phyloP scores from a whole-genome alignment of 2,797 vertebrate genomes.

The Coregonus sp. region DNA sequence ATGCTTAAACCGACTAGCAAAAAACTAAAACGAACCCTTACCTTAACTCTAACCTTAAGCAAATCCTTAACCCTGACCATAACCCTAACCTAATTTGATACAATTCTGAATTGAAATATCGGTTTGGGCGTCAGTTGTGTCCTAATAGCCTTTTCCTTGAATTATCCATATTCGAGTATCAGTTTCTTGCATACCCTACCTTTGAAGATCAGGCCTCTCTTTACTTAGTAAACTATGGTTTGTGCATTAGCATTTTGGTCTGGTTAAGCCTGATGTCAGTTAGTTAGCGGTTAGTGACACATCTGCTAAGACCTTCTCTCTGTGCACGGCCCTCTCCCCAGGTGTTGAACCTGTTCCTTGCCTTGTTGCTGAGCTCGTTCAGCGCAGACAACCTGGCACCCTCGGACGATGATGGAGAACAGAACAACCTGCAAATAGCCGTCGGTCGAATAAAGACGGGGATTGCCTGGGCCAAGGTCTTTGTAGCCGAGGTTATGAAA shows the following conservation, averaged over 20 bases:
- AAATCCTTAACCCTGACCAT: too few species aligned
- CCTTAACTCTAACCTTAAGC: too few species aligned
- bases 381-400: slow-evolving; percentile 97
- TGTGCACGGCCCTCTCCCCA: slow-evolving; percentile 39
- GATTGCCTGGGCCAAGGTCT: slow-evolving; percentile 88
- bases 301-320: slow-evolving; percentile 2
- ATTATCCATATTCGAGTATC: background rate
- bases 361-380: slow-evolving; percentile 97
- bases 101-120: too few species aligned
- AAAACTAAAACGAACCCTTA: too few species aligned
- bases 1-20: too few species aligned
- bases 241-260: background rate
- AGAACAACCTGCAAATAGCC: slow-evolving; percentile 97
- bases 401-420: slow-evolving; percentile 94
- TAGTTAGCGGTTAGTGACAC: slow-evolving; percentile 46
- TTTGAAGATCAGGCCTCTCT: background rate
- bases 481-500: slow-evolving; percentile 87
- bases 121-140: too few species aligned
- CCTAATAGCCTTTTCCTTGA: background rate
- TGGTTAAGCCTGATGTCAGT: background rate
- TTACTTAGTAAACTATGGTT: background rate
- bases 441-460: slow-evolving; percentile 92
- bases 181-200: background rate
- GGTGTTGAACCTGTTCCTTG: slow-evolving; percentile 97
- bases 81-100: too few species aligned